Base-by-base conservation (phyloP, 2,888 invertebrate genomes). In the Clepsis dumicolana region DNA sequence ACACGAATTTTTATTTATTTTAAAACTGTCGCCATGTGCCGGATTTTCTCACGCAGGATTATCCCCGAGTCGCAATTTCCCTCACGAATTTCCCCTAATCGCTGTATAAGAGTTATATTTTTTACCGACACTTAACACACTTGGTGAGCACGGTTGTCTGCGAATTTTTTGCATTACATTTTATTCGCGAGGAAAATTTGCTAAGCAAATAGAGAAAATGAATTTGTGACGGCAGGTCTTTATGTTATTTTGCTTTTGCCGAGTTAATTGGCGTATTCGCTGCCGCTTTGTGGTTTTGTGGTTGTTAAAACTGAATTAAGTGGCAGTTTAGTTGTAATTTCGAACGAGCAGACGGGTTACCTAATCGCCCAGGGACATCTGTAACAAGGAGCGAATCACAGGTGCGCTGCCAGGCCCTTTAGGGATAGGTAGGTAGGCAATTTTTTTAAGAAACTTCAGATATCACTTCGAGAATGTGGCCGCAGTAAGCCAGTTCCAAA, bases 11-110 rank as follows among this genome's bases (percentile, higher is more conserved):
- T 4, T 57, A 57, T 41, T 38, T 59, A 59, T 25, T 59, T 59
- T 16, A 16, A 41, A 41, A 41, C 2, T 16, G 14, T 41, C 41
- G 25, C 41, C 41, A 25, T 38, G 1, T 59, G 59, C n/a, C 4
- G 59, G 38, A 35, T 59, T 57, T 50, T 59, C 59, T 38, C 59
- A 27, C 38, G 41, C 59, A 25, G 24, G 38, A 59, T 59, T 41
- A 59, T 59, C 59, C 59, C n/a, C 3, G 59, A 41, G 38, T 41
- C 41, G 24, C n/a, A 24, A 59, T 59, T 59, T 59, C 24, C 25
- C 56, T 14, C 38, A 10, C 41, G 56, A 35, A 41, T 41, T 59
- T 25, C 10, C 25, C 41, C 16, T 59, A 59, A 59, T 59, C 59
- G 59, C 38, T 8, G 7, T 21, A 24, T 59, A 56, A 56, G 38